phyloP scores from a whole-genome alignment of 2,888 invertebrate species.

The Spilosoma lubricipeda region DNA sequence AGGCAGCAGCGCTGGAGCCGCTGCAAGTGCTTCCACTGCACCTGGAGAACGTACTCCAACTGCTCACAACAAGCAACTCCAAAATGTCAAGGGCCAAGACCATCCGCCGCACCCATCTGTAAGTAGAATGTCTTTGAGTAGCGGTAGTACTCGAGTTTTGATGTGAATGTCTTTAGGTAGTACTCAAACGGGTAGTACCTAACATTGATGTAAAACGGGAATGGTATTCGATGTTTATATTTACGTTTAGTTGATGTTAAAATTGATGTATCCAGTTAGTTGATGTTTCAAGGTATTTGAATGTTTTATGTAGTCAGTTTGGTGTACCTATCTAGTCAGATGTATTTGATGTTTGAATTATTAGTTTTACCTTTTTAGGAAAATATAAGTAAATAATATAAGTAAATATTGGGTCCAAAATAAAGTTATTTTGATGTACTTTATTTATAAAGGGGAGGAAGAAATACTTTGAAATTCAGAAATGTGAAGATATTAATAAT shows the following conservation, averaged over 20 bases:
- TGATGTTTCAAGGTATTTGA: conserved; percentile 12
- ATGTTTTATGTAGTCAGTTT: conserved; percentile 2
- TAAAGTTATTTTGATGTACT: background rate
- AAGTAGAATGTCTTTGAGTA: conserved; percentile 70
- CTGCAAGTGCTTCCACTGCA: conserved; percentile 80
- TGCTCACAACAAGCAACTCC: conserved; percentile 90
- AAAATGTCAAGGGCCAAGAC: conserved; percentile 90
- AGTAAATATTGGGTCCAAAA: background rate
- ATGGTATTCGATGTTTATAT: conserved; percentile 19
- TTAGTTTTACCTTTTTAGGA: background rate
- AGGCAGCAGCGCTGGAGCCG: conserved; percentile 87
- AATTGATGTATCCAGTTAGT: conserved; percentile 14
- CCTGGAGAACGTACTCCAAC: conserved; percentile 87
- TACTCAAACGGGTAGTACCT: conserved; percentile 13
- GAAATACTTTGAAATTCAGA: too few relatives aligned
- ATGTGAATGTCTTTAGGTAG: conserved; percentile 21
- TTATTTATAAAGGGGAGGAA: background rate
- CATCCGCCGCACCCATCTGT: conserved; percentile 91
- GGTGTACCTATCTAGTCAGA: background rate
- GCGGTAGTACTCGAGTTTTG: conserved; percentile 11
- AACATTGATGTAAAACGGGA: background rate
- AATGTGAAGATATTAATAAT: too few relatives aligned
- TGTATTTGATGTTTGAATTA: background rate
- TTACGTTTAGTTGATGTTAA: conserved; percentile 2
- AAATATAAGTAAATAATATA: background rate